Conservation (phyloP, 2,888 invertebrate species). For the Xylota segnis region DNA sequence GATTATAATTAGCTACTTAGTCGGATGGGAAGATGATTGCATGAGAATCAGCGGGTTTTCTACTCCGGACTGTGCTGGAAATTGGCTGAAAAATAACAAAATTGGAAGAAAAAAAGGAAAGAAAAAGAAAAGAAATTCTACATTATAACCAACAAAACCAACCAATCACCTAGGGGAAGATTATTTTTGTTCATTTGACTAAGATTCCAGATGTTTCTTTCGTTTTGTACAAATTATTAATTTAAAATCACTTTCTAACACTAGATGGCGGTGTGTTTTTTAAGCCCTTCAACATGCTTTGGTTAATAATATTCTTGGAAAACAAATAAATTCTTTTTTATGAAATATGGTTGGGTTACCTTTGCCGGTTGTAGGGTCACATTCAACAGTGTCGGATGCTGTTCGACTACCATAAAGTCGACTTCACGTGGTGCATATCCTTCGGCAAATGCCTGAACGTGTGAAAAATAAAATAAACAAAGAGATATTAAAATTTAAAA, state of each 20-base stretch:
- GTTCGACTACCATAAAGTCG: conserved; percentile 94
- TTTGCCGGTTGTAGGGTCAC: conserved; percentile 91
- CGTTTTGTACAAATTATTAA: conserved; percentile 48
- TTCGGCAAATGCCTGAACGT: conserved; percentile 91
- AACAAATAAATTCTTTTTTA: not conserved
- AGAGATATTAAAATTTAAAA: not conserved
- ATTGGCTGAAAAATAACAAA: conserved; percentile 77
- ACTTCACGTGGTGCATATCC: conserved; percentile 93
- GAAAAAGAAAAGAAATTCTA: conserved; percentile 66
- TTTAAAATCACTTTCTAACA: conserved; percentile 33
- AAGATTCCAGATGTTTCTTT: conserved; percentile 2
- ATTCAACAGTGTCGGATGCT: conserved; percentile 93
- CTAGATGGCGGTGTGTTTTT: conserved; percentile 72
- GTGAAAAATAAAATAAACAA: not conserved
- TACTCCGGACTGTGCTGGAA: conserved; percentile 78
- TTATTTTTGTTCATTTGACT: conserved; percentile 30
- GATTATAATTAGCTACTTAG: conserved; percentile 69
- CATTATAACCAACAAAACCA: conserved; percentile 71
- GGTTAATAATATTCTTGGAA: conserved; percentile 43
- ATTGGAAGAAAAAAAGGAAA: conserved; percentile 70
- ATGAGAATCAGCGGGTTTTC: conserved; percentile 74
- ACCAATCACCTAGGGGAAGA: conserved; percentile 73
- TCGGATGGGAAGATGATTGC: conserved; percentile 76
- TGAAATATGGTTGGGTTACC: conserved; percentile 85
- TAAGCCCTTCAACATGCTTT: conserved; percentile 67